Base-by-base conservation (phyloP, 2,888 invertebrate genomes). In the Chymomyza fuscimana region DNA sequence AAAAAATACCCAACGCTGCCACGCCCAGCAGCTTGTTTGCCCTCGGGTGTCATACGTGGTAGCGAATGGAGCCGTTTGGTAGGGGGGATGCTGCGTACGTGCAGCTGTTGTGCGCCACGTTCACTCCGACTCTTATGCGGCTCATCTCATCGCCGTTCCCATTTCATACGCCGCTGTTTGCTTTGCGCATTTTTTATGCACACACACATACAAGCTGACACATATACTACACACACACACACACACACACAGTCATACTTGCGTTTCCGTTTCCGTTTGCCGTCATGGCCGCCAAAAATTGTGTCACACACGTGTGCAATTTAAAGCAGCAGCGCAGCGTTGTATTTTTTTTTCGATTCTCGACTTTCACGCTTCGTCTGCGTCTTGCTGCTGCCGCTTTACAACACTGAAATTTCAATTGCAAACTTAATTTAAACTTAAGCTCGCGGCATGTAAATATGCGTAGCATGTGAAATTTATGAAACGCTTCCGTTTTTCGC, bases 271-370 rank as follows among this genome's bases (percentile, higher is more conserved):
- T 85, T 86, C 79, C 83, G 86, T 67, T 68, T 78, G 56, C 29
- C 72, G 65, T 63, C 76, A 73, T 69, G 40, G 65, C 70, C 64
- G 56, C 52, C 54, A 70, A 69, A 46, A 84, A 88, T 83, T 85
- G 82, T 88, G 87, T 85, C 83, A 86, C 70, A 84, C 86, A 85
- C 87, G 87, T 87, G 85, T 88, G 77, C 87, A 86, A 85, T 88
- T 87, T 88, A 87, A 86, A 79, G 80, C 36, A 71, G 63, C 67
- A 22, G 32, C 22, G 40, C 25, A 51, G 52, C 70, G 46, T 62
- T 58, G 62, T 62, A 36, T 65, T 70, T 69, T 70, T 59, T 36
- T 22, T 54, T 22, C 16, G 32, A 3, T 29, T 46, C 60, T 58
- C 51, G 54, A 58, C 32, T 70, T 32, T 77, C 63, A 62, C 66